These are phyloP conservation scores for Cyprinodon brontotheroides DNA, from an alignment of 2,113 vertebrate genomes.

Conservation along the genomic window DNA sequence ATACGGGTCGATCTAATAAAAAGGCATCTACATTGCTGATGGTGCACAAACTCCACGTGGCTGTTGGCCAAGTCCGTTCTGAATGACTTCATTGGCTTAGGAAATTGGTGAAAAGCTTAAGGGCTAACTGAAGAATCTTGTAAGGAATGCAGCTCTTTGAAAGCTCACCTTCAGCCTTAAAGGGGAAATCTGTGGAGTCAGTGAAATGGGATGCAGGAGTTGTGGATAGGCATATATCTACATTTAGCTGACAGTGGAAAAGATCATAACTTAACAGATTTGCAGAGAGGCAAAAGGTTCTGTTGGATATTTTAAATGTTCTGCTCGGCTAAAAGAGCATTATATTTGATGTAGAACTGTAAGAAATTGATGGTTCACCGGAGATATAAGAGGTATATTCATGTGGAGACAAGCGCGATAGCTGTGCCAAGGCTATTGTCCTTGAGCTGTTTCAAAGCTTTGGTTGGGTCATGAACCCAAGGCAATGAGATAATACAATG, in stretches of 20 bases:
- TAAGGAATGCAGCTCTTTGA: slow-evolving; percentile 24
- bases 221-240: slow-evolving; percentile 14
- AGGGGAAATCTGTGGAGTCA: slow-evolving; percentile 37
- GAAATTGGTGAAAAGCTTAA: slow-evolving; percentile 11
- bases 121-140: slow-evolving; percentile 26
- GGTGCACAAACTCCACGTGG: slow-evolving; percentile 47
- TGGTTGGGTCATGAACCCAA: not conserved
- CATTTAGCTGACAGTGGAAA: slow-evolving; percentile 48
- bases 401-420: not conserved
- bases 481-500: slow-evolving; percentile 2
- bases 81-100: slow-evolving; percentile 28
- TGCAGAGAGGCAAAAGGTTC: slow-evolving; percentile 30
- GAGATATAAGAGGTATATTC: slow-evolving; percentile 3
- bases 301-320: slow-evolving; percentile 18
- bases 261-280: slow-evolving; percentile 47
- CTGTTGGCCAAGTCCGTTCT: slow-evolving; percentile 32
- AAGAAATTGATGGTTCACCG: slow-evolving; percentile 36
- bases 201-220: slow-evolving; percentile 47
- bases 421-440: not conserved
- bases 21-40: slow-evolving; percentile 53
- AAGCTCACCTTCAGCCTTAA: slow-evolving; percentile 1
- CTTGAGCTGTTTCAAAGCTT: not conserved
- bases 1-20: slow-evolving; percentile 46
- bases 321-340: slow-evolving; percentile 50
- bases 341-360: slow-evolving; percentile 43